Base-by-base conservation (phyloP, 2,797 vertebrate genomes). In the Enteromius radiatus region DNA sequence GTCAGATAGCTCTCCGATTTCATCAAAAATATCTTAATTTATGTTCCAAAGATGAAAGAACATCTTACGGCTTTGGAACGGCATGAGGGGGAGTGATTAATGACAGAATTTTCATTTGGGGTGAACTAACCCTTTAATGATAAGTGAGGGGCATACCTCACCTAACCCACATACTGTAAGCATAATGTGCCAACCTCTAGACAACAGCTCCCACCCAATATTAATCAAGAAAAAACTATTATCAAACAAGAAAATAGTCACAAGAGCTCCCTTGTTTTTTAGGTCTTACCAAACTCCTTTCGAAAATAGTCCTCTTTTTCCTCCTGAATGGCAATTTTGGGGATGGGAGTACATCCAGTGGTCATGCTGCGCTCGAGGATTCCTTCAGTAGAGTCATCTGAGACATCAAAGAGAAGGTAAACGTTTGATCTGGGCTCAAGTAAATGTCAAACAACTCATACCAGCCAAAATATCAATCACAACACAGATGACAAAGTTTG, bases 271-370 rank as follows among this genome's bases (percentile, higher is more conserved):
- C 10, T 17, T 52, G 9, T 59, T 67, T 56, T 56, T 33, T 43
- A 45, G 23, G 33, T 41, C 90, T 89, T 78, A 94, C 94, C 94
- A 91, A 92, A 92, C 33, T 90, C 89, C 1, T 91, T 92, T 78
- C 78, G 82, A 84, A 79, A 45, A 73, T 88, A 88, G 8, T 93
- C 92, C 1, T 93, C 92, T 41, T 84, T 84, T 43, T 94, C 94
- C 75, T 95, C 94, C 87, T 92, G 93, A 88, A 93, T 94, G 84
- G 94, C 89, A 49, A 94, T 95, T 91, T 92, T 93, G 3, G 95
- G 94, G 38, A 95, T 92, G 85, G 94, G 80, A 41, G 87, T 84
- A 9, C 92, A 91, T 84, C 88, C 85, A 17, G 91, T 81, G 5
- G 91, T 90, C 88, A 91, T 81, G 88, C 83, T 91, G 79, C 77